Base-by-base conservation (phyloP, 2,113 vertebrate species). In the Calcarius ornatus region DNA sequence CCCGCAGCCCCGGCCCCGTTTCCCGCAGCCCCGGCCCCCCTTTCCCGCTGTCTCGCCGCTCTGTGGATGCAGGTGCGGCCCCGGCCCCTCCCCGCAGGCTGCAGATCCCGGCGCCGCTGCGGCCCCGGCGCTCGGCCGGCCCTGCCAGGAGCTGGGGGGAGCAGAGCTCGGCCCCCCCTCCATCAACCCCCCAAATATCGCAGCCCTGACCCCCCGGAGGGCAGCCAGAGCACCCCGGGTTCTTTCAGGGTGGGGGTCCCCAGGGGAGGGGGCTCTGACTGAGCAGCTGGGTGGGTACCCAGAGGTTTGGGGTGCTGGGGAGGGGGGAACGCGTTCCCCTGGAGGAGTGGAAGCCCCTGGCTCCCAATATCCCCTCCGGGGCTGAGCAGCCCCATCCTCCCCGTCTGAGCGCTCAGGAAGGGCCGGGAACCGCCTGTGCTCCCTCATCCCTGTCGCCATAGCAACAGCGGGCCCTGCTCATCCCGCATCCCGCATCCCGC, bases 371-470 rank as follows among this genome's bases (percentile, higher is more conserved):
- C 22, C 15, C 38, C 38, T 1, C 0, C 31, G 17, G n/a, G 30
- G 48, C 35, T 56, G 69, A 59, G 1, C 72, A 4, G 12, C 15
- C 37, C 24, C 30, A 9, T 14, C 21, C 35, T 33, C 37, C 11
- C 3, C 3, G 4, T 11, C 43, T 31, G 81, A 71, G 21, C 24
- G 48, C 75, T 81, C 3, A 2, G 79, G 42, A 88, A 35, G n/a
- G 59, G 22, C 60, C n/a, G 5, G 2, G 40, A 66, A 18, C 66
- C 59, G 3, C 63, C 71, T 25, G 40, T 22, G n/a, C 68, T 78
- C 79, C 73, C 83, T 82, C 88, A 97, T 96, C 93, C 33, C 88
- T 84, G 97, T 98, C 95, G n/a, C 98, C 97, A 93, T 98, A 73
- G 98, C 93, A 98, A 98, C 97, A 51, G 77, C 90, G 78, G 89